These are phyloP conservation scores for Steatocranus sp. DNA, from an alignment of 2,797 vertebrate species.

Conservation along the genomic window DNA sequence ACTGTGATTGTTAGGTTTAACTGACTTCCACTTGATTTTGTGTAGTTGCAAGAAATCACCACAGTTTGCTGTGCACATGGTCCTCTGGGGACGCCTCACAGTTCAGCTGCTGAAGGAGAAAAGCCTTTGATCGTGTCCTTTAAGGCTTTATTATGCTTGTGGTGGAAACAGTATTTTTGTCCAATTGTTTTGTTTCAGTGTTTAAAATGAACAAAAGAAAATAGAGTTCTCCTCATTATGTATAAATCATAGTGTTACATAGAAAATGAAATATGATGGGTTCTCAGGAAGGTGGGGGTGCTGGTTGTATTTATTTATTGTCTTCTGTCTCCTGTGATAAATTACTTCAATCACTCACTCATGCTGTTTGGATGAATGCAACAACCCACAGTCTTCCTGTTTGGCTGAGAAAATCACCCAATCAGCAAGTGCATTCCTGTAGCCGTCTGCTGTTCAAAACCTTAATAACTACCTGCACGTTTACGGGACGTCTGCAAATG, in stretches of 20 bases:
- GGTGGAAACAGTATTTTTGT: neutral
- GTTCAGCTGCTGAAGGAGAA: neutral
- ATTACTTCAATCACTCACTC: neutral
- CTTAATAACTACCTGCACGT: neutral
- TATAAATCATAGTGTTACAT: rapidly evolving
- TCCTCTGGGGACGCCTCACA: neutral
- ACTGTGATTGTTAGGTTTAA: neutral
- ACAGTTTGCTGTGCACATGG: rapidly evolving
- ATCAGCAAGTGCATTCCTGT: neutral
- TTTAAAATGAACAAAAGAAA: neutral
- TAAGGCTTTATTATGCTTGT: neutral
- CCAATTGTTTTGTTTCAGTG: neutral
- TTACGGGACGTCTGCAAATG: neutral
- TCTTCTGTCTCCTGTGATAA: neutral
- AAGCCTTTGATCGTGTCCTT: neutral
- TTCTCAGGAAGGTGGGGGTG: neutral
- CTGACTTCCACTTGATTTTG: neutral
- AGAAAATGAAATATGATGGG: neutral
- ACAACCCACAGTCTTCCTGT: neutral
- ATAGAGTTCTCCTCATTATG: neutral
- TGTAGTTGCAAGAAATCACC: neutral
- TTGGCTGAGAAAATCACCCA: neutral
- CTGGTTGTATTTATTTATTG: neutral
- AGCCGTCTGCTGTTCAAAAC: neutral
- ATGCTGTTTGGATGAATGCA: neutral